Percentiles rank a stretch among this genome's conserved stretches.
These are phyloP conservation scores for Chelmon rostratus DNA, from an alignment of 2,797 vertebrate genomes.

Conservation along the genomic window DNA sequence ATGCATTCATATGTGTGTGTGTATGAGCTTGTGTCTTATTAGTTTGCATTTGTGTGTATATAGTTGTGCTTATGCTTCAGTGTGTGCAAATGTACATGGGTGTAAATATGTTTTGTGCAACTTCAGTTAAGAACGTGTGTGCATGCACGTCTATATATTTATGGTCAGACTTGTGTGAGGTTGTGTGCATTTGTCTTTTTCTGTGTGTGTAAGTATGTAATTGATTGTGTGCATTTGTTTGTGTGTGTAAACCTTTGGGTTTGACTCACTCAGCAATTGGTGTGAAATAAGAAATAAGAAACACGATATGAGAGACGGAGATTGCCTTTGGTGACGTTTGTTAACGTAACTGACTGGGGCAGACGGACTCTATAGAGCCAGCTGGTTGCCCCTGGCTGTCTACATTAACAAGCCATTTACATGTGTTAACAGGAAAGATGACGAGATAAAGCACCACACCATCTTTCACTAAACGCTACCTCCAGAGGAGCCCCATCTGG, in stretches of 20 bases:
- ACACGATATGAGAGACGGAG: slow-evolving; percentile 4
- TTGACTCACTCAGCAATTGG: slow-evolving; percentile 30
- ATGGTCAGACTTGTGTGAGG: background rate
- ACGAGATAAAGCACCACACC: slow-evolving; percentile 21
- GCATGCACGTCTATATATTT: background rate
- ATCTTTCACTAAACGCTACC: slow-evolving; percentile 26
- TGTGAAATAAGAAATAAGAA: slow-evolving; percentile 46
- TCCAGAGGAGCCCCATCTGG: slow-evolving; percentile 35
- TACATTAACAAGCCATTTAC: slow-evolving; percentile 51
- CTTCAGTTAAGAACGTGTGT: background rate
- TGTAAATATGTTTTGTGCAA: background rate
- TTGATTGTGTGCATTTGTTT: background rate
- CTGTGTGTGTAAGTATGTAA: background rate
- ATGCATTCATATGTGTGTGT: background rate
- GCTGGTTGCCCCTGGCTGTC: slow-evolving; percentile 30
- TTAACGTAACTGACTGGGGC: slow-evolving; percentile 33
- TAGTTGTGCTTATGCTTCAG: background rate
- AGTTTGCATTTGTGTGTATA: background rate
- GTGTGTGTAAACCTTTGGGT: background rate
- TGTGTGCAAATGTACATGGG: background rate
- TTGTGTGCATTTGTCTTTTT: background rate
- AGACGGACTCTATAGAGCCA: slow-evolving; percentile 22
- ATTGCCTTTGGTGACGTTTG: slow-evolving; percentile 29
- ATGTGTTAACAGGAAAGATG: slow-evolving; percentile 38
- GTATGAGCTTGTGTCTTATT: background rate